Conservation (phyloP, 53 echinoderm and acorn worm species). For the Paracentrotus lividus region DNA sequence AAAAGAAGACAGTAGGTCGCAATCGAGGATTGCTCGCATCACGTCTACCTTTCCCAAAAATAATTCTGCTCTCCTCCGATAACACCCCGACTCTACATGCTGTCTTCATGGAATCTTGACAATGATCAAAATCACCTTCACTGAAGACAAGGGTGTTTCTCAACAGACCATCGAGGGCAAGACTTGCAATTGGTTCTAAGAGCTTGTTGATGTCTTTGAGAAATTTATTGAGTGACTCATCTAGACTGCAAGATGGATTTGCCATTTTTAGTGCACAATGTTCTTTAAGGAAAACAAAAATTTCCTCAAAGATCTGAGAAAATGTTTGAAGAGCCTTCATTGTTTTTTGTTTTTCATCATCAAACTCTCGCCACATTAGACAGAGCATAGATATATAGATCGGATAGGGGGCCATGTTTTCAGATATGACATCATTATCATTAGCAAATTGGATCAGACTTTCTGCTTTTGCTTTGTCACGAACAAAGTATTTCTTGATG, state of each 20-base stretch:
- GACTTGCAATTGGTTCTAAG: too few species aligned
- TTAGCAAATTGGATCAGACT: neutral
- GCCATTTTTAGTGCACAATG: neutral
- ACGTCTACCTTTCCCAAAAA: too few species aligned
- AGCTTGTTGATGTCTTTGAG: too few species aligned
- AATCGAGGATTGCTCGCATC: too few species aligned
- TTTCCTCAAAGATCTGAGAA: constrained; percentile 24
- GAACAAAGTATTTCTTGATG: neutral
- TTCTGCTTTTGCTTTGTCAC: neutral
- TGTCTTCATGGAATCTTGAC: too few species aligned
- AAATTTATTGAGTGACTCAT: too few species aligned
- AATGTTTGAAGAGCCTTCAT: neutral
- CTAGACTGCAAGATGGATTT: too few species aligned
- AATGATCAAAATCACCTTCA: too few species aligned
- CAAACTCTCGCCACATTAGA: constrained; percentile 1
- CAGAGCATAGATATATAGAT: constrained; percentile 27
- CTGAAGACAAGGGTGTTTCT: too few species aligned
- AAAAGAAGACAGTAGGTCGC: neutral
- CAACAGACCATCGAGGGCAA: too few species aligned
- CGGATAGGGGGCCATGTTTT: neutral
- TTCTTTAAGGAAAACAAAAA: neutral
- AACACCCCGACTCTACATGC: neutral
- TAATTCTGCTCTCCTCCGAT: too few species aligned
- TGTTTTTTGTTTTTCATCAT: neutral
- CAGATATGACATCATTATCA: neutral